A percentile compares a stretch with the other conserved stretches of the same genome.
Conservation (phyloP, 2,113 vertebrate species). For the Sinocyclocheilus anshuiensis region DNA sequence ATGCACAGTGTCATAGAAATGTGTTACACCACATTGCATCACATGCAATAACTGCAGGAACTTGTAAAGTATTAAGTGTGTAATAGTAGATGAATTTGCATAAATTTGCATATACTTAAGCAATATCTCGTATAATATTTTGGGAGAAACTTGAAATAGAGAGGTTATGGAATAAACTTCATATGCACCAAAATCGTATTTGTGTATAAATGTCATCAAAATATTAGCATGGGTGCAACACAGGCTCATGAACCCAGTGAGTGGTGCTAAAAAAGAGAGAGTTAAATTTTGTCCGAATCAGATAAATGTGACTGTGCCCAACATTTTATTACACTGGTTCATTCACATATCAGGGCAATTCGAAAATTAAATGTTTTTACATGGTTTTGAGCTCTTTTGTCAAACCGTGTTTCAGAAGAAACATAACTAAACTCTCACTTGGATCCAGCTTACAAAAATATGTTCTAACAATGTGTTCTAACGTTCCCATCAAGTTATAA, state of each 20-base stretch:
- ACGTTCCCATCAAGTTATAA: too few relatives aligned
- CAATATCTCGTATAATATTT: neutral
- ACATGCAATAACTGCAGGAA: neutral
- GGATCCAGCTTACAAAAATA: too few relatives aligned
- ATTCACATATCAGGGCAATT: too few relatives aligned
- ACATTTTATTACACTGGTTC: too few relatives aligned
- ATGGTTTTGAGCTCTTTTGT: too few relatives aligned
- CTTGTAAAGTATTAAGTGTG: neutral
- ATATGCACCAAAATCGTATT: neutral
- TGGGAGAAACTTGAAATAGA: neutral
- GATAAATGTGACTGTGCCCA: too few relatives aligned
- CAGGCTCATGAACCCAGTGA: neutral
- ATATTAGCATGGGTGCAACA: neutral
- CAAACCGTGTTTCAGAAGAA: too few relatives aligned
- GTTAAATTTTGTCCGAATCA: too few relatives aligned
- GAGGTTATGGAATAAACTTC: neutral
- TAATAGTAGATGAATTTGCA: neutral
- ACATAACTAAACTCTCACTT: too few relatives aligned
- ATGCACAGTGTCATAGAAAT: neutral
- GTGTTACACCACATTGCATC: conserved; percentile 5
- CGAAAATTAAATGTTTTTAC: neutral
- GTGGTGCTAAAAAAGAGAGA: neutral
- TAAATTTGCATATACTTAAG: neutral
- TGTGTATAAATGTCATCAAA: neutral
- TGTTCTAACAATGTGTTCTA: too few relatives aligned